Evolutionary conservation across 2,113 vertebrate species (phyloP), one percentile per base, ranked within the genome.

Genomic region (Cricetomys ansorgei): DNA sequence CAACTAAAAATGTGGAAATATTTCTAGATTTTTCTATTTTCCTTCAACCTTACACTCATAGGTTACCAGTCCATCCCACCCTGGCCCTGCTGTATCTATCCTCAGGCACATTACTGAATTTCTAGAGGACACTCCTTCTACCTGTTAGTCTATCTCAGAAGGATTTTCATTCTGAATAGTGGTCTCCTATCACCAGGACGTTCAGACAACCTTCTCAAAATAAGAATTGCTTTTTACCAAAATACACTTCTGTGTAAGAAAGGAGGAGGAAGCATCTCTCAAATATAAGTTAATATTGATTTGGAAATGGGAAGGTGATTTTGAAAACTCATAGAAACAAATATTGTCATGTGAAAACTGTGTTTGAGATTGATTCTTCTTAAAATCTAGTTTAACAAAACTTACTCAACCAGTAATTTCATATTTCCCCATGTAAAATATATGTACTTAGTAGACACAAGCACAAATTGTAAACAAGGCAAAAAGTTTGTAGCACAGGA

Each of bases 1-100:
- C 62, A 92, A 91, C 62, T 84, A 88, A 89, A 37, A 89, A 95
- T 92, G 53, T 81, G 31, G 67, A 92, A 90, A 81, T 72, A 19
- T 55, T 93, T 90, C 62, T 87, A 75, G 64, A 72, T 92, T 90
- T 85, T 31, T 91, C 70, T 83, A 4, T 65, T 15, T 81, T 69
- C 43, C 27, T 93, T 76, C 57, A 90, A n/a, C 19, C 65, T 53
- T 45, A 87, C 21, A 50, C 72, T 11, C 19, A 37, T 90, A 80
- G 73, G 70, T 87, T 69, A 84, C 17, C n/a, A 72, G 53, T 23
- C 37, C 53, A 59, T 40, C 55, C 79, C 7, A 62, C 25, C 3
- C n/a, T 62, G 80, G 25, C 57, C 55, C 57, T 31, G 25, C 15
- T 1, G 13, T 55, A n/a, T 79, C 27, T 92, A 53, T 13, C 43